These are phyloP conservation scores for Anguilla megastoma DNA, from an alignment of 2,797 vertebrate genomes.

Conservation along the genomic window DNA sequence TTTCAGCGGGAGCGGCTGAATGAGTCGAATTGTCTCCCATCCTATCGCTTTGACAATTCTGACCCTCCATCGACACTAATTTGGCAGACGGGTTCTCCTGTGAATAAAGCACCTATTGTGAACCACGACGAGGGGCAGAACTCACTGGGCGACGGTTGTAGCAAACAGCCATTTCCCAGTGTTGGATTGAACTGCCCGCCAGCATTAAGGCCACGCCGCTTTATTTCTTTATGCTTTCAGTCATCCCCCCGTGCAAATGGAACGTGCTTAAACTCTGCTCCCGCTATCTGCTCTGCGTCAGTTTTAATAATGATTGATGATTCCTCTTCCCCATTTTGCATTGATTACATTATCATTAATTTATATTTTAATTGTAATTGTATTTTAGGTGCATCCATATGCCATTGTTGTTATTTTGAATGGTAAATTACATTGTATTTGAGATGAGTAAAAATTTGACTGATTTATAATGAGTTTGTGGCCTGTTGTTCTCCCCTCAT, in stretches of 20 bases:
- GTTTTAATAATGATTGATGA: background rate
- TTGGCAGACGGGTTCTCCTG: slow-evolving; percentile 4
- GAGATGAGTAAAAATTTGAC: too few relatives aligned
- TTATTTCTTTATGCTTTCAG: background rate
- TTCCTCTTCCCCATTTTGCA: too few relatives aligned
- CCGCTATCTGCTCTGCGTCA: background rate
- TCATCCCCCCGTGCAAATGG: background rate
- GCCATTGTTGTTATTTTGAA: too few relatives aligned
- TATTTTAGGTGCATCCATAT: too few relatives aligned
- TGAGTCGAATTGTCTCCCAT: slow-evolving; percentile 24
- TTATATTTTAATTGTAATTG: too few relatives aligned
- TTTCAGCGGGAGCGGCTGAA: slow-evolving; percentile 15
- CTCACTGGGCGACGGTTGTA: background rate
- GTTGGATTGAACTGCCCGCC: background rate
- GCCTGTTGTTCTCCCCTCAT: too few relatives aligned
- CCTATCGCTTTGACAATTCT: slow-evolving; percentile 25
- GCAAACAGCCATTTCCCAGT: slow-evolving; percentile 7
- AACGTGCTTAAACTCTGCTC: background rate
- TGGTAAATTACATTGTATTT: too few relatives aligned
- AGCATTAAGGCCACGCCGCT: background rate
- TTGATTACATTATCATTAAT: too few relatives aligned
- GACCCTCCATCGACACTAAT: slow-evolving; percentile 19
- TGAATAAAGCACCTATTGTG: background rate
- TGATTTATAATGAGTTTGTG: too few relatives aligned
- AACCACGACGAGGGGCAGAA: background rate